Conservation (phyloP, 2,888 invertebrate species). For the Eumacrocentrus americanus region DNA sequence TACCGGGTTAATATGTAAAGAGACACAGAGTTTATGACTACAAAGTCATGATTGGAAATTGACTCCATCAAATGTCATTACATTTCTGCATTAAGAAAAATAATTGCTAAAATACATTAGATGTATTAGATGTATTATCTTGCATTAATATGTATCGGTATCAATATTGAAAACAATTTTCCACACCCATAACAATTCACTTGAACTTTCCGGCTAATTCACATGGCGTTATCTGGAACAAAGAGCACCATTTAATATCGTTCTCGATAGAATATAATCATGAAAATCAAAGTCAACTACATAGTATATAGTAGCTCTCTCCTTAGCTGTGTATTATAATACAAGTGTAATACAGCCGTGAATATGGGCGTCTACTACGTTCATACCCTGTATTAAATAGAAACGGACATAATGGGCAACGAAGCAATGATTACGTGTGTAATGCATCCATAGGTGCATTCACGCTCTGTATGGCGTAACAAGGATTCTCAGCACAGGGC, state of each 20-base stretch:
- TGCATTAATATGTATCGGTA: too few species aligned
- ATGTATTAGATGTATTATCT: too few species aligned
- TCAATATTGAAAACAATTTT: too few species aligned
- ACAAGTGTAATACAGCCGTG: slow-evolving; percentile 6
- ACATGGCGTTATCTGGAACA: slow-evolving; percentile 17
- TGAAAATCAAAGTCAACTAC: not conserved
- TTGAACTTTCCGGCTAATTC: slow-evolving; percentile 18
- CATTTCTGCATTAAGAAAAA: too few species aligned
- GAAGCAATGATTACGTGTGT: slow-evolving; percentile 48
- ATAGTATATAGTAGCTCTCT: slow-evolving; percentile 3
- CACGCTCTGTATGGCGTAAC: slow-evolving; percentile 60
- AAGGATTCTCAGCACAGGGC: slow-evolving; percentile 33
- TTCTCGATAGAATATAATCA: slow-evolving; percentile 13
- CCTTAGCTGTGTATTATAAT: not conserved
- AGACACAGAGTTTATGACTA: too few species aligned
- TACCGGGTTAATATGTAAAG: too few species aligned
- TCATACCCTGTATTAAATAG: slow-evolving; percentile 13
- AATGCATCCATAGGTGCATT: slow-evolving; percentile 53
- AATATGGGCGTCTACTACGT: too few species aligned
- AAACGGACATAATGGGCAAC: slow-evolving; percentile 44
- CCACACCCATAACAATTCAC: too few species aligned
- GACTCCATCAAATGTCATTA: too few species aligned
- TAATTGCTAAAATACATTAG: too few species aligned
- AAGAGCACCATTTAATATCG: slow-evolving; percentile 20
- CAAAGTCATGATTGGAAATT: too few species aligned